These are phyloP conservation scores for Atta colombica DNA, from an alignment of 1,140 invertebrate genomes.

Conservation along the genomic window DNA sequence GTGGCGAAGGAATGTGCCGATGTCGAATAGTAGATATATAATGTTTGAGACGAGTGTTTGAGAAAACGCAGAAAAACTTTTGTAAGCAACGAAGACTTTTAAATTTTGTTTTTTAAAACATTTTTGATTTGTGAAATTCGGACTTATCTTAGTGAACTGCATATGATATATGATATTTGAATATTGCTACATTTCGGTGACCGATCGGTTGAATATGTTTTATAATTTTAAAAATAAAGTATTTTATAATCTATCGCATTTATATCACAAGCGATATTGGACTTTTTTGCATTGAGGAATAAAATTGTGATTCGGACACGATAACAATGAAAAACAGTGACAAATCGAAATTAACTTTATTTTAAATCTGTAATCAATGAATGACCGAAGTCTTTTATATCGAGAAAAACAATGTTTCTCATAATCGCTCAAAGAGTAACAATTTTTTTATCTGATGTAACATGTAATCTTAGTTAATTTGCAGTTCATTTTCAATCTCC, in stretches of 20 bases:
- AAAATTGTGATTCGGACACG: background rate
- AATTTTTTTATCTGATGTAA: background rate
- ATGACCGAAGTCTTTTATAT: background rate
- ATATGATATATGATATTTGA: no score
- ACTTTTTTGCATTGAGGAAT: background rate
- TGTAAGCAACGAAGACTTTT: no score
- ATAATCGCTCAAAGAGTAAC: background rate
- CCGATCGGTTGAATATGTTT: background rate
- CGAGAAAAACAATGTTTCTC: slow-evolving; percentile 11
- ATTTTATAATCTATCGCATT: background rate
- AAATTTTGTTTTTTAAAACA: no score
- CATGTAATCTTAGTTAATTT: slow-evolving; percentile 29
- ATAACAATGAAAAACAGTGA: background rate
- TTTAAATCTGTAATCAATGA: background rate
- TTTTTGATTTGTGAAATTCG: no score
- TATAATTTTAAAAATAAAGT: background rate
- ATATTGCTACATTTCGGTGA: no score
- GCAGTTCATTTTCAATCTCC: slow-evolving; percentile 33
- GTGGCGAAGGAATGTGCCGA: no score
- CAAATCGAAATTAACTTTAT: background rate
- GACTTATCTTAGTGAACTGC: no score
- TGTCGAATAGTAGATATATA: no score
- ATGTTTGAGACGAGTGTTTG: no score
- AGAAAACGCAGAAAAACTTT: no score
- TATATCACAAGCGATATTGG: background rate